Conservation (phyloP, 1,140 invertebrate species). For the Hirudo medicinalis region DNA sequence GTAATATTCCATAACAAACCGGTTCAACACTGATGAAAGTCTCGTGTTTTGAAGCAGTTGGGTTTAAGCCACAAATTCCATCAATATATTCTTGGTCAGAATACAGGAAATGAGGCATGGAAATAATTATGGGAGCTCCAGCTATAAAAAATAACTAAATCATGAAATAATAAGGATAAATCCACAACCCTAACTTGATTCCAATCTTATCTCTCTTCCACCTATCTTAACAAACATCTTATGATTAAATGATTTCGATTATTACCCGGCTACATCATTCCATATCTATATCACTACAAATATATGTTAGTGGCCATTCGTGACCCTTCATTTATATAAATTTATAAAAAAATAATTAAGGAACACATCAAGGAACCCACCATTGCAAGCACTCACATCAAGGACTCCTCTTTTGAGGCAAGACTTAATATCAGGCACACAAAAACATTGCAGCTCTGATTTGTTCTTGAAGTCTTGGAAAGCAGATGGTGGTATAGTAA, state of each 20-base stretch:
- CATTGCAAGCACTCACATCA: conserved; percentile 9
- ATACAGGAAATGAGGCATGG: conserved; percentile 3
- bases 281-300: too few relatives aligned
- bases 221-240: too few relatives aligned
- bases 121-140: conserved; percentile 3
- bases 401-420: neutral
- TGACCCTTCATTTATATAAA: too few relatives aligned
- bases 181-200: too few relatives aligned
- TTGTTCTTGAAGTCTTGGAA: neutral
- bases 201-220: too few relatives aligned
- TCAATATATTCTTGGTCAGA: neutral
- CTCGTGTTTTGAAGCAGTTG: neutral
- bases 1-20: neutral
- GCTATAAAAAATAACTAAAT: neutral
- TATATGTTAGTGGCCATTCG: too few relatives aligned
- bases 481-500: neutral
- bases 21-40: neutral
- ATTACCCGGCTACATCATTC: too few relatives aligned
- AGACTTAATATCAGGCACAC: neutral
- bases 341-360: too few relatives aligned
- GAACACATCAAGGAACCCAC: neutral
- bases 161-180: too few relatives aligned
- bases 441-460: neutral
- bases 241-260: too few relatives aligned
- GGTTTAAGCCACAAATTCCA: neutral